A percentile compares a stretch with the other conserved stretches of the same genome.
Conservation (phyloP, 1,140 invertebrate species). For the Ptiloglossa arizonensis region DNA sequence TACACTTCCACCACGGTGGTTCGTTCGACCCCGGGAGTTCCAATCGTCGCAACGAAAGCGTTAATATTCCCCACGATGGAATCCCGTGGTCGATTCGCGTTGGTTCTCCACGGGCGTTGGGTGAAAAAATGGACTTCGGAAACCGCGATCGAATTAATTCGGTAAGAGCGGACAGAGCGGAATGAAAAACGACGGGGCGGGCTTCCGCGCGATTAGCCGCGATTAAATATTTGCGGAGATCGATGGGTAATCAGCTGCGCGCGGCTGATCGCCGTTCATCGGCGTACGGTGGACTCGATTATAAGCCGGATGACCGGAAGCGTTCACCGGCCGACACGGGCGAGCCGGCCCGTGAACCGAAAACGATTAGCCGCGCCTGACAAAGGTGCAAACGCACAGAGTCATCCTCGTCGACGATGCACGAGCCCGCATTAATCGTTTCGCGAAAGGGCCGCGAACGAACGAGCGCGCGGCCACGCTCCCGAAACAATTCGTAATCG, state of each 20-base stretch:
- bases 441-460: slow-evolving; percentile 26
- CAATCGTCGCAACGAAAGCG: too few species aligned
- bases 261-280: slow-evolving; percentile 49
- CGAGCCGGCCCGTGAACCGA: slow-evolving; percentile 38
- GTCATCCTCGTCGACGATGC: slow-evolving; percentile 28
- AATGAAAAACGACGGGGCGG: background rate
- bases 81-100: too few species aligned
- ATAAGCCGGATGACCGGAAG: slow-evolving; percentile 44
- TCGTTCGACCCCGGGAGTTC: too few species aligned
- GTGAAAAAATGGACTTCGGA: too few species aligned
- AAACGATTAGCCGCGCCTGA: slow-evolving; percentile 55
- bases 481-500: slow-evolving; percentile 41
- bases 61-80: too few species aligned
- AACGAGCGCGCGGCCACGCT: too few species aligned
- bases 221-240: slow-evolving; percentile 58
- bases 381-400: slow-evolving; percentile 59
- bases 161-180: background rate
- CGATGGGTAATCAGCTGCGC: slow-evolving; percentile 44
- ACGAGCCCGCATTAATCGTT: slow-evolving; percentile 46
- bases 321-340: slow-evolving; percentile 3
- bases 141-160: slow-evolving; percentile 11
- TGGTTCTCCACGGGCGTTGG: background rate
- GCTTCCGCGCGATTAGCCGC: slow-evolving; percentile 6
- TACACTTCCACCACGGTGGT: too few species aligned
- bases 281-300: slow-evolving; percentile 43